Evolutionary conservation across 92 coral and sea anemone species (phyloP), one percentile per base, ranked within the genome.

Genomic region (Siderastrea siderea): DNA sequence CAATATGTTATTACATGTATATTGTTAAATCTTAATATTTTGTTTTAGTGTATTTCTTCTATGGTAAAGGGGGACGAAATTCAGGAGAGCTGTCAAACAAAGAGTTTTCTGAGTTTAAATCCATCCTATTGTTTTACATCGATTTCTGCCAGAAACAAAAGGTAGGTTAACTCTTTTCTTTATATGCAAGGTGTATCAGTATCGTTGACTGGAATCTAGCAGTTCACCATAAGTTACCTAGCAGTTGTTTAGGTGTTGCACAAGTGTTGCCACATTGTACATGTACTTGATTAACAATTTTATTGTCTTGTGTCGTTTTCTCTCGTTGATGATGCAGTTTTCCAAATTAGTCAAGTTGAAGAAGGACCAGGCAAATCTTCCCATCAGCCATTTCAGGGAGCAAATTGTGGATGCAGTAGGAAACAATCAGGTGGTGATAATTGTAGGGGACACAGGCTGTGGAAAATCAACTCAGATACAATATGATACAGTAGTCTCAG

Each of bases 371-470:
- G 89, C 94, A 52, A 95, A 95, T 89, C 98, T 97, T 68, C 99
- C 99, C 72, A 97, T 97, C 90, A 97, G 98, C 86, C 98, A 97
- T 80, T 97, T 97, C 87, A 94, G 88, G 86, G 96, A 95, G 43
- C 89, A 92, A 59, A 97, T 97, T 19, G 90, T 94, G 13, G 87
- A 94, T 43, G 90, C 95, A 12, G 87, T 97, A 46, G 87, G 45
- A 47, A 38, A 71, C 44, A 84, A 94, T 88, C 99, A 97, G 78
- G 99, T 94, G 77, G 98, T 97, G 65, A 92, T 97, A 59, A 95
- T 97, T 81, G 99, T 98, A 81, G 99, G 99, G 68, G 99, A 97
- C 88, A 97, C 99, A 15, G 99, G 99, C 19, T 97, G 99, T 89
- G 99, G 99, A 47, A 97, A 97, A 71, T 97, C 99, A 16, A 97